Percentiles rank a stretch among this genome's conserved stretches.
phyloP scores from a whole-genome alignment of 2,797 vertebrate species.

The Chrysolophus pictus region DNA sequence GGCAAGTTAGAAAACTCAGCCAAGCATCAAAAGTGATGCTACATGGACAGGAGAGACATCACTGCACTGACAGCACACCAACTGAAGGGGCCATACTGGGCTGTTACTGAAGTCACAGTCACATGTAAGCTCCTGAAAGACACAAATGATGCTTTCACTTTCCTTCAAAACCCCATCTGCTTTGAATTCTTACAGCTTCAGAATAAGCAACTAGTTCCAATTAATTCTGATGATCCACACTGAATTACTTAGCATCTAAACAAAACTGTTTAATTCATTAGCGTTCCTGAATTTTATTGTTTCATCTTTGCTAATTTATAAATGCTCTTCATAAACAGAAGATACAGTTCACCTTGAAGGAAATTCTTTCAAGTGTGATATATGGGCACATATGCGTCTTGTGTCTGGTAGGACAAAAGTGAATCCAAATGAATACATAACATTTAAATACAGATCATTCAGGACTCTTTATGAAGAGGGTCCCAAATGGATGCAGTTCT shows the following conservation, averaged over 20 bases:
- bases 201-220: slow-evolving; percentile 46
- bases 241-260: slow-evolving; percentile 45
- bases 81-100: slow-evolving; percentile 26
- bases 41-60: not conserved
- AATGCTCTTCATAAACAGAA: slow-evolving; percentile 14
- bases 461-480: not conserved
- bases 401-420: not conserved
- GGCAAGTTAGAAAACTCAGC: not conserved
- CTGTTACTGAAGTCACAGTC: slow-evolving; percentile 11
- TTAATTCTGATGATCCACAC: slow-evolving; percentile 63
- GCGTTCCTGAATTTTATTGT: not conserved
- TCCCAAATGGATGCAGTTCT: not conserved
- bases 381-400: not conserved
- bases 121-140: slow-evolving; percentile 49
- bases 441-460: not conserved
- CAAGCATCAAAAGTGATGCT: not conserved
- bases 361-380: not conserved
- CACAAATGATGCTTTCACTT: slow-evolving; percentile 17
- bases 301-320: slow-evolving; percentile 38
- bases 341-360: slow-evolving; percentile 36
- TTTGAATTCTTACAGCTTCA: slow-evolving; percentile 57
- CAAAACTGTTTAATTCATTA: slow-evolving; percentile 19
- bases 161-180: slow-evolving; percentile 58
- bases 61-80: not conserved
- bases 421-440: not conserved